phyloP scores from a whole-genome alignment of 2,797 vertebrate genomes.

The Cyprinella venusta region DNA sequence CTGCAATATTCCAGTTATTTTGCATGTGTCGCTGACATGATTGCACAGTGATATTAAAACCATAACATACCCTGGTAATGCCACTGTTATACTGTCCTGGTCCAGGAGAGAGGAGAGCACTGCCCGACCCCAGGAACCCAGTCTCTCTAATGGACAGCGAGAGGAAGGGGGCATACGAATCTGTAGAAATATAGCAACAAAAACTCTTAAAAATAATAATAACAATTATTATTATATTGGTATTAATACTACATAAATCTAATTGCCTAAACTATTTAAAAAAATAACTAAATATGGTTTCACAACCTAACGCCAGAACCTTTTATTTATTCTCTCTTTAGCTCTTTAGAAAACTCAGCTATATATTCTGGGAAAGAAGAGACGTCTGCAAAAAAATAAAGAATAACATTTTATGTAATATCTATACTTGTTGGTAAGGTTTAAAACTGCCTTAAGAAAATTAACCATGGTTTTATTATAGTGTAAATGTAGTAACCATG shows the following conservation, averaged over 20 bases:
- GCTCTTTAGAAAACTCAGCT: no score
- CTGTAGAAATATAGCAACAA: conserved; percentile 51
- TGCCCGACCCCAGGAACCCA: conserved; percentile 48
- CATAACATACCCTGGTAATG: conserved; percentile 54
- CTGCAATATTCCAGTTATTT: conserved; percentile 55
- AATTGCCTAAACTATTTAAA: neutral
- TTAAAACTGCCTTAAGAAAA: neutral
- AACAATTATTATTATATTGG: neutral
- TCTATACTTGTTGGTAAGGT: neutral
- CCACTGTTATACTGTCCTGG: conserved; percentile 72
- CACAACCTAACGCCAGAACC: no score
- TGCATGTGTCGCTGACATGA: neutral
- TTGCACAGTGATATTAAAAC: conserved; percentile 36
- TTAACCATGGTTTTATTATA: neutral
- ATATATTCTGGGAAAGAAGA: neutral
- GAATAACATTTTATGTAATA: neutral
- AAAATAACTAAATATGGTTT: no score
- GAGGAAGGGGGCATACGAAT: conserved; percentile 74
- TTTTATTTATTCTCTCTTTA: no score
- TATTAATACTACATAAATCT: neutral
- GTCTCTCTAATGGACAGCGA: conserved; percentile 68
- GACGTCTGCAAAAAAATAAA: neutral
- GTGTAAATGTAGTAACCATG: neutral
- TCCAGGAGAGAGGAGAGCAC: conserved; percentile 61
- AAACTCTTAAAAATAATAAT: neutral